phyloP scores from a whole-genome alignment of 2,113 vertebrate species.

The Orcinus orca region DNA sequence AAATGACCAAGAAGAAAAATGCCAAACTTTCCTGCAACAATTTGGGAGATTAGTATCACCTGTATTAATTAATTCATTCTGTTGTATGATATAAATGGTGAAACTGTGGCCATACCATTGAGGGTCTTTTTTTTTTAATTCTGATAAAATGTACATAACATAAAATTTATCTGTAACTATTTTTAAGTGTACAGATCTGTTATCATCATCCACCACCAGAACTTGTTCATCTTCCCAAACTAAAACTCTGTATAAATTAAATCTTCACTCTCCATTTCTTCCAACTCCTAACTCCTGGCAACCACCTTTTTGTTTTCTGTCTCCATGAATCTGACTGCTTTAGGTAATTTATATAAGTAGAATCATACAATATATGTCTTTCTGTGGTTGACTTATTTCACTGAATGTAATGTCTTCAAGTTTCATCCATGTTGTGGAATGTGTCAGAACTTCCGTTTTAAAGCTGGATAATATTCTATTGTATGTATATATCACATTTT shows the following conservation, averaged over 20 bases:
- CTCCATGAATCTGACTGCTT: background rate
- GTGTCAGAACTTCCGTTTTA: background rate
- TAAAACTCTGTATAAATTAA: background rate
- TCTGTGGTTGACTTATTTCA: background rate
- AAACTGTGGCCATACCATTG: background rate
- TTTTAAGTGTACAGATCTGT: background rate
- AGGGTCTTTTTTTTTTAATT: background rate
- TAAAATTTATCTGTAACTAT: background rate
- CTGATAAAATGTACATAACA: background rate
- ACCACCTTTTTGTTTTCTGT: background rate
- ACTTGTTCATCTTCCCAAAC: background rate
- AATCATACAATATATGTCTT: background rate
- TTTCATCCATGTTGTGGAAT: background rate
- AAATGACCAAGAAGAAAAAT: background rate
- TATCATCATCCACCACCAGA: background rate
- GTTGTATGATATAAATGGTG: background rate
- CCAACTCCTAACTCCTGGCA: background rate
- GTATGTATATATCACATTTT: background rate
- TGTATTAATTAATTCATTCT: background rate
- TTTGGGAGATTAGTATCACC: background rate
- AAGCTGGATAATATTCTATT: background rate
- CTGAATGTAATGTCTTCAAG: background rate
- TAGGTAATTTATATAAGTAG: background rate
- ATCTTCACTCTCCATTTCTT: background rate
- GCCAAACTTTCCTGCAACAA: background rate